phyloP scores from a whole-genome alignment of 1,140 invertebrate genomes.

The Phymorhynchus buccinoides region DNA sequence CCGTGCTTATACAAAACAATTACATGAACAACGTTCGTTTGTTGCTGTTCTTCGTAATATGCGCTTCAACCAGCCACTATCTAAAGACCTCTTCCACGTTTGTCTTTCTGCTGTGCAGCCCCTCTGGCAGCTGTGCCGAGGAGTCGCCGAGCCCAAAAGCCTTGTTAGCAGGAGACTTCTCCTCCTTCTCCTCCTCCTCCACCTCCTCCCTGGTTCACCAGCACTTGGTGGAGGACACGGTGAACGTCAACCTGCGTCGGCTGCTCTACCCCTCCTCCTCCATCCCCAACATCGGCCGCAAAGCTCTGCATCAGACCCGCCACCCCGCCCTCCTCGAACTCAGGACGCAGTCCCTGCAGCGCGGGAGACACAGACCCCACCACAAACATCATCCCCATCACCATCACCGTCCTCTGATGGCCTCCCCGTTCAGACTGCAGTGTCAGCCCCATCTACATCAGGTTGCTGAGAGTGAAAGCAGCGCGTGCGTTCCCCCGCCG shows the following conservation, averaged over 20 bases:
- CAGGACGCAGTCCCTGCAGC: conserved; percentile 48
- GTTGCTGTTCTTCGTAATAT: no score
- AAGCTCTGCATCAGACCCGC: conserved; percentile 36
- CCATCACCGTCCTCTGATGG: neutral
- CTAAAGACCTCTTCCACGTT: no score
- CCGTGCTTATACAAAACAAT: no score
- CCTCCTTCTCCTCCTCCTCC: no score
- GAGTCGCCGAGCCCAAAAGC: no score
- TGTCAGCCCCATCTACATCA: conserved; percentile 29
- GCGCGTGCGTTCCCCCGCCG: no score
- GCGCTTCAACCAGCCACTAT: no score
- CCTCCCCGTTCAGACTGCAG: conserved; percentile 33
- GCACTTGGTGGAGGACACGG: conserved; percentile 56
- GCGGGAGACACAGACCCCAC: neutral
- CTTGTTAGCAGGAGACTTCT: no score
- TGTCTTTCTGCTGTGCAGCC: no score
- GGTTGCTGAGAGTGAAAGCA: conserved; percentile 25
- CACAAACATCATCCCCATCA: neutral
- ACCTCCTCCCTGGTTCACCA: no score
- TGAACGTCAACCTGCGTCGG: conserved; percentile 57
- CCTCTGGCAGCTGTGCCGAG: no score
- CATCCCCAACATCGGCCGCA: conserved; percentile 61
- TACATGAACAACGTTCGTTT: no score
- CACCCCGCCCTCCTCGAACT: conserved; percentile 48
- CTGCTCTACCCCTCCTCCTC: conserved; percentile 56